Percentiles rank a stretch among this genome's conserved stretches.
These are phyloP conservation scores for Oryctes rhinoceros DNA, from an alignment of 1,140 invertebrate species.

Conservation along the genomic window DNA sequence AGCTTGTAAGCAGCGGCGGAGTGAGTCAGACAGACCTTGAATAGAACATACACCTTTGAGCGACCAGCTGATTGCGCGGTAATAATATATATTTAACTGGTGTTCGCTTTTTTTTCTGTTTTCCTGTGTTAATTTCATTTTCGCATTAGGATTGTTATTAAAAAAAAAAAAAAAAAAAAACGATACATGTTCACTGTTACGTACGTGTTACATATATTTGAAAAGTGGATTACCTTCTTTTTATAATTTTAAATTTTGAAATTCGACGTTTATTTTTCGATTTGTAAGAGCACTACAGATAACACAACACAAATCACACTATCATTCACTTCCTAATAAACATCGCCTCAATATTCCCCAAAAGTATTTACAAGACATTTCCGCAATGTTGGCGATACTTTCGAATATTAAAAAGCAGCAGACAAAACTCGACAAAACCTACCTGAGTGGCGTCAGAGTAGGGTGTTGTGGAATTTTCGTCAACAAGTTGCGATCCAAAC, in stretches of 20 bases:
- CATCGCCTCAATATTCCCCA: constrained; percentile 15
- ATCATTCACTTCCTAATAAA: constrained; percentile 12
- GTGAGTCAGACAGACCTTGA: constrained; percentile 44
- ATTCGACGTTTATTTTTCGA: not conserved
- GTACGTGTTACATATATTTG: not conserved
- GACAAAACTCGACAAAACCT: constrained; percentile 58
- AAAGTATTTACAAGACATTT: not conserved
- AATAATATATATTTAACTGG: not conserved
- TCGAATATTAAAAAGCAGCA: not conserved
- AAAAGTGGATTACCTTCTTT: not conserved
- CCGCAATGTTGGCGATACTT: not conserved
- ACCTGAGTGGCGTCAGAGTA: constrained; percentile 97
- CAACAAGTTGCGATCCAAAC: constrained; percentile 87
- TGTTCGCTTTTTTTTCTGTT: not conserved
- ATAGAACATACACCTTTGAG: constrained; percentile 40
- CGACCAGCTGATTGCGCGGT: constrained; percentile 36
- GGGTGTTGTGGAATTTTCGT: constrained; percentile 89
- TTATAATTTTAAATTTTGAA: not conserved
- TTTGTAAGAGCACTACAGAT: not conserved
- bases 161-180: too few relatives aligned
- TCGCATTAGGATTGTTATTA: too few relatives aligned
- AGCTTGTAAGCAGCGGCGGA: not conserved
- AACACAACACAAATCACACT: constrained; percentile 27
- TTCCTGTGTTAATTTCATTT: not conserved
- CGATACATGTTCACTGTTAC: not conserved